These are phyloP conservation scores for Heliopora coerulea DNA, from an alignment of 92 coral and sea anemone species.

Conservation along the genomic window DNA sequence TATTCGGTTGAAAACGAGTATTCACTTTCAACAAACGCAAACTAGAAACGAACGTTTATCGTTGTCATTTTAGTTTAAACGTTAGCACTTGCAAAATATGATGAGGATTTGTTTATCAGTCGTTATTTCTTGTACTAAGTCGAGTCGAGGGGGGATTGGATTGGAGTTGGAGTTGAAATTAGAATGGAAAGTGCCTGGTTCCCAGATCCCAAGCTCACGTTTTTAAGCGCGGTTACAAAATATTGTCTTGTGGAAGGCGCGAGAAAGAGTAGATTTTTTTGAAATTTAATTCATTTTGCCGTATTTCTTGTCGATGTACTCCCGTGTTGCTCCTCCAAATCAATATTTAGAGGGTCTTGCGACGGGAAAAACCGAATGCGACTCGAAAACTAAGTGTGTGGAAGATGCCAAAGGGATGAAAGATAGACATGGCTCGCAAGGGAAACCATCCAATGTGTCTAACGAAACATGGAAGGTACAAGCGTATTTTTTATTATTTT, in stretches of 20 bases:
- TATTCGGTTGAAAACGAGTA: too few species aligned
- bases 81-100: too few species aligned
- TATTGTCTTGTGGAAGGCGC: neutral
- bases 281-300: neutral
- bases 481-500: too few species aligned
- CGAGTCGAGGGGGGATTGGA: too few species aligned
- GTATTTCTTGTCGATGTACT: constrained; percentile 46
- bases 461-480: constrained; percentile 68
- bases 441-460: constrained; percentile 56
- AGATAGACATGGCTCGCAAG: constrained; percentile 8
- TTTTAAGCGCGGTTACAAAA: neutral
- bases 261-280: neutral
- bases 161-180: too few species aligned
- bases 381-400: neutral
- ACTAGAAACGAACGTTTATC: too few species aligned
- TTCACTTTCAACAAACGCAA: too few species aligned
- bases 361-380: neutral
- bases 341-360: neutral
- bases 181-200: too few species aligned
- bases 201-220: too few species aligned
- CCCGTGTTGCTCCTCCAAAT: constrained; percentile 65
- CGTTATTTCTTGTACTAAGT: too few species aligned
- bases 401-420: neutral
- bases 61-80: too few species aligned
- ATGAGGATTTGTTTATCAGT: too few species aligned